Evolutionary conservation across 2,113 vertebrate species (phyloP).

Genomic region (Macquaria australasica): DNA sequence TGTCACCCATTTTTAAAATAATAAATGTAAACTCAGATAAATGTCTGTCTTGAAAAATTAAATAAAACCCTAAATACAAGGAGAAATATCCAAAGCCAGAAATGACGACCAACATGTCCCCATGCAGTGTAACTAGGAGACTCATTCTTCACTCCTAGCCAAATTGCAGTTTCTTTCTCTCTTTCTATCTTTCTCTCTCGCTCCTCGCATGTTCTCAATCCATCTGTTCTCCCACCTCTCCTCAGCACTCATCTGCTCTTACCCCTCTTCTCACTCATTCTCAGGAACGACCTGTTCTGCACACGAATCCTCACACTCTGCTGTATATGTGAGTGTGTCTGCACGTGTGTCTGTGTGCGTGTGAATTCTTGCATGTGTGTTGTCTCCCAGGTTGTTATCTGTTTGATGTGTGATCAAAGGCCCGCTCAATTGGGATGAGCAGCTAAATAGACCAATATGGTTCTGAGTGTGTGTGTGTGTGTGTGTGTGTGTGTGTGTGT

Average conservation of each 20-base stretch:
- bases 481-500: not conserved
- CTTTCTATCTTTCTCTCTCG: not conserved
- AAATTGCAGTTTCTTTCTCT: not conserved
- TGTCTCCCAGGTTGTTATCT: constrained; percentile 57
- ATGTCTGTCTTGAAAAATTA: not conserved
- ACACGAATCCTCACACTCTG: constrained; percentile 35
- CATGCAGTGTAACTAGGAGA: not conserved
- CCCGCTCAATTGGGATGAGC: constrained; percentile 54
- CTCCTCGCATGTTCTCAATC: constrained; percentile 40
- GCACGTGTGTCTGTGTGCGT: not conserved
- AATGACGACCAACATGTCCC: not conserved
- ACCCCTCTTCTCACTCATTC: constrained; percentile 42
- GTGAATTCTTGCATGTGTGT: constrained; percentile 21
- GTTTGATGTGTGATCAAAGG: constrained; percentile 78
- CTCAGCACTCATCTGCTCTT: constrained; percentile 48
- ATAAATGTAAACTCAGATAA: not conserved
- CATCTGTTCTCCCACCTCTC: constrained; percentile 60
- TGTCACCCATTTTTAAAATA: not conserved
- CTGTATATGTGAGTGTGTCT: not conserved
- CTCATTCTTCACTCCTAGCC: not conserved
- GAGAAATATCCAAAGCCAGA: not conserved
- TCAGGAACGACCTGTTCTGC: constrained; percentile 48
- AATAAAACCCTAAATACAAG: not conserved
- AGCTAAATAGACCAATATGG: constrained; percentile 49
- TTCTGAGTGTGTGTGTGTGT: not conserved